Evolutionary conservation across 2,888 invertebrate species (phyloP).

Genomic region (Lucinisca nassula): DNA sequence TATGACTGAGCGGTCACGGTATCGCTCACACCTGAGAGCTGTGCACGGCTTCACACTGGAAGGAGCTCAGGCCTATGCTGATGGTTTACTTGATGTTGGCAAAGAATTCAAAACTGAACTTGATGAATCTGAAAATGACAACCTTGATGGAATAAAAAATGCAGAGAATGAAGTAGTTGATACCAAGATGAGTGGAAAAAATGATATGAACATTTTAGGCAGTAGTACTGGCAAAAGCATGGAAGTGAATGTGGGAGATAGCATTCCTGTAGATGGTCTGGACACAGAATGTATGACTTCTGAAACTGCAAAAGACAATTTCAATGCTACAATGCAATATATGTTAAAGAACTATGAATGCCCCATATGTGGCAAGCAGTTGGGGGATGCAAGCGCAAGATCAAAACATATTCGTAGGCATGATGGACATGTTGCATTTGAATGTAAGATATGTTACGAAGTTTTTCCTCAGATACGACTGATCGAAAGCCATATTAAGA

Average conservation of each 20-base stretch:
- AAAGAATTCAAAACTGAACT: not conserved
- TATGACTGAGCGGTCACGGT: conserved; percentile 63
- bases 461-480: conserved; percentile 57
- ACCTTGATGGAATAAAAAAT: not conserved
- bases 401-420: conserved; percentile 67
- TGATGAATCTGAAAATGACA: not conserved
- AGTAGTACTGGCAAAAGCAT: not conserved
- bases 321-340: too few relatives aligned
- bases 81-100: not conserved
- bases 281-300: not conserved
- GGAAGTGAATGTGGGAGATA: not conserved
- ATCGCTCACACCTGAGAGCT: conserved; percentile 53
- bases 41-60: conserved; percentile 54
- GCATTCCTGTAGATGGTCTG: not conserved
- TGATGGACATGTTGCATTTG: conserved; percentile 60
- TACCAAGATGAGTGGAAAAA: not conserved
- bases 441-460: conserved; percentile 57
- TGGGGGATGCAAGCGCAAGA: conserved; percentile 68
- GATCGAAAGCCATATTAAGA: conserved; percentile 67
- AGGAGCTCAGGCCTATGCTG: not conserved
- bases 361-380: conserved; percentile 62
- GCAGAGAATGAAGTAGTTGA: not conserved
- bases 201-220: not conserved
- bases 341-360: conserved; percentile 52
- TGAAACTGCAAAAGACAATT: not conserved